phyloP scores from a whole-genome alignment of 2,797 vertebrate genomes.

The Coendou prehensilis region DNA sequence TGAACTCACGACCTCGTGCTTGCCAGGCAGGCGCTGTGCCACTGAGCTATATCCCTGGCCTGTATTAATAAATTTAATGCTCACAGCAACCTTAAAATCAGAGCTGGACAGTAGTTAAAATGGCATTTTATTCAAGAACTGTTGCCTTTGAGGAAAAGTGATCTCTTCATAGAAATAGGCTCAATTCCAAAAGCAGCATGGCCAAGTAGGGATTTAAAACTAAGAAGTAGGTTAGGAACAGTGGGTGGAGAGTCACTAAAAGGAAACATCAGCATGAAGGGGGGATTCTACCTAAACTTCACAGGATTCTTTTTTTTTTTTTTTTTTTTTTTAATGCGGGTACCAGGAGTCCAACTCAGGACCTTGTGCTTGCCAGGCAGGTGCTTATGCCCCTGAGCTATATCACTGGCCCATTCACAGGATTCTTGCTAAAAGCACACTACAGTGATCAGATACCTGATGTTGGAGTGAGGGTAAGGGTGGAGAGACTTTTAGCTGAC shows the following conservation, averaged over 20 bases:
- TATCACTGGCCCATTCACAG: too few relatives aligned
- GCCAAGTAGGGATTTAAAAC: not conserved
- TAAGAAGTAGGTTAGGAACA: not conserved
- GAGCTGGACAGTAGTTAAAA: not conserved
- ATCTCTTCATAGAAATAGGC: not conserved
- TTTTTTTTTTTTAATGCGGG: too few relatives aligned
- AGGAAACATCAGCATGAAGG: not conserved
- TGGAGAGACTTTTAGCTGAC: not conserved
- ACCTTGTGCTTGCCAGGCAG: too few relatives aligned
- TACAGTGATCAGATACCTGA: not conserved
- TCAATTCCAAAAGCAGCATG: not conserved
- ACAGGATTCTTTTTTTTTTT: too few relatives aligned
- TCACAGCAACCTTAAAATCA: not conserved
- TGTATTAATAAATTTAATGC: not conserved
- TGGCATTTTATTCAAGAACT: slow-evolving; percentile 26
- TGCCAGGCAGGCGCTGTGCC: too few relatives aligned
- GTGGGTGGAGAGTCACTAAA: not conserved
- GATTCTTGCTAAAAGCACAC: not conserved
- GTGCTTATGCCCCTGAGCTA: too few relatives aligned
- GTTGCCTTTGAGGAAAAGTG: not conserved
- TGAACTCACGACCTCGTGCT: too few relatives aligned
- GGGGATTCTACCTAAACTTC: not conserved
- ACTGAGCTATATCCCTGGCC: too few relatives aligned
- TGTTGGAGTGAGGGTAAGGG: not conserved
- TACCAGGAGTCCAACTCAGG: too few relatives aligned